phyloP scores from a whole-genome alignment of 2,113 vertebrate species.

The Ploceus nigricollis region DNA sequence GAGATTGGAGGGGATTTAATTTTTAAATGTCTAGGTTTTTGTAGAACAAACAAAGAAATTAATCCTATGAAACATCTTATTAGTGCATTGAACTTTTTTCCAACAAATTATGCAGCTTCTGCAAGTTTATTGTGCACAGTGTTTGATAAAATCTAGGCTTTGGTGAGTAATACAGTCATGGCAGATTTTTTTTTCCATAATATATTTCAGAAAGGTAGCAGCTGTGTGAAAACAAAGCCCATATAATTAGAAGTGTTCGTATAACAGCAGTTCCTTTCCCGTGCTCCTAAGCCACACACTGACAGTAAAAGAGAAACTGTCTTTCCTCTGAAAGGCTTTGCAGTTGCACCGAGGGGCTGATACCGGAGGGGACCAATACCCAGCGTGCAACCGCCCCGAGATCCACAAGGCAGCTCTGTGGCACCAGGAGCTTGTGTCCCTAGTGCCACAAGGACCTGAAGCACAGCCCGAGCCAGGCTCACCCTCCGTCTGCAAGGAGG shows the following conservation, averaged over 20 bases:
- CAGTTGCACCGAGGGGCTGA: background rate
- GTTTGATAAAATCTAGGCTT: background rate
- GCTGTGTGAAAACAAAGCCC: background rate
- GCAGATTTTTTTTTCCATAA: background rate
- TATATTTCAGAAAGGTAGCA: background rate
- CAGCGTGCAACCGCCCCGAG: rapidly evolving
- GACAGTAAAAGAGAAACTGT: background rate
- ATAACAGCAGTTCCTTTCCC: background rate
- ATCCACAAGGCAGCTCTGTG: background rate
- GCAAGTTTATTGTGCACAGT: background rate
- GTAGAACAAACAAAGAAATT: background rate
- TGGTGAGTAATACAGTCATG: background rate
- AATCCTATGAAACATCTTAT: background rate
- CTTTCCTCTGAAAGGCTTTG: background rate
- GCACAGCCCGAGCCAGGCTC: background rate
- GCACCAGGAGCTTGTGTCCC: background rate
- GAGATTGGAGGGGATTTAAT: background rate
- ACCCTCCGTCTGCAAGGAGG: rapidly evolving
- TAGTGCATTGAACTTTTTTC: background rate
- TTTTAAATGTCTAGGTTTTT: background rate
- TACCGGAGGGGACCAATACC: background rate
- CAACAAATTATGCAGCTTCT: background rate
- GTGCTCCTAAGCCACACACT: background rate
- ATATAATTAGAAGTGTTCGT: background rate
- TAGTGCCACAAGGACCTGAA: background rate